A percentile compares a stretch with the other conserved stretches of the same genome.
Conservation (phyloP, 1,140 invertebrate genomes). For the Ceratitis capitata region DNA sequence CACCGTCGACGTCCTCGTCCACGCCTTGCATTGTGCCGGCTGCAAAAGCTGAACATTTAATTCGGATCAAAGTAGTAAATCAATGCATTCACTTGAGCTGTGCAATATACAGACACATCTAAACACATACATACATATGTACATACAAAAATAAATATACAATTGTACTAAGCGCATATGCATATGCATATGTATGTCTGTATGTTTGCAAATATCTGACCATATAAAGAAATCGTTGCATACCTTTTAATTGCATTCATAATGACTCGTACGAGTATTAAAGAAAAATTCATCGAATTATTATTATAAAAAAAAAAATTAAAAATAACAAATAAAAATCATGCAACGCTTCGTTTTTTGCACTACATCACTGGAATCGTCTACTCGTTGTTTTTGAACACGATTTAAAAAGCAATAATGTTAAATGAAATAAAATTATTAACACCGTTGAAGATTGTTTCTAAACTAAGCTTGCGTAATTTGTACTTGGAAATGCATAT, state of each 20-base stretch:
- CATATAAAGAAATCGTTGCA: not conserved
- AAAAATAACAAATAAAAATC: not conserved
- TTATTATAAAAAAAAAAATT: too few relatives aligned
- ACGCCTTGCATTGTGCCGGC: not conserved
- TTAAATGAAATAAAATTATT: not conserved
- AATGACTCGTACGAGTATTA: not conserved
- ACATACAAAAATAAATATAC: not conserved
- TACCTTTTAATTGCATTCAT: not conserved
- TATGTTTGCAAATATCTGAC: not conserved
- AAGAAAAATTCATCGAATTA: not conserved
- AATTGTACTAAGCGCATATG: not conserved
- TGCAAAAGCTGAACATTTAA: not conserved
- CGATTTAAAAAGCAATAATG: not conserved
- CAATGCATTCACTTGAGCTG: not conserved
- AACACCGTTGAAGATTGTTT: not conserved
- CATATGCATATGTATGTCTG: not conserved
- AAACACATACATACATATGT: not conserved
- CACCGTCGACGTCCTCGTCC: not conserved
- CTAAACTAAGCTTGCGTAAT: not conserved
- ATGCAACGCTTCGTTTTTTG: not conserved
- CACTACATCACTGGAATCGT: not conserved
- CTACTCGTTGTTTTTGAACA: not conserved
- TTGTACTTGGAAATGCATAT: not conserved
- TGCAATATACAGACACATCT: not conserved
- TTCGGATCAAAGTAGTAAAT: conserved; percentile 3